phyloP scores from a whole-genome alignment of 2,797 vertebrate genomes.

The Halcyon leucocephala region DNA sequence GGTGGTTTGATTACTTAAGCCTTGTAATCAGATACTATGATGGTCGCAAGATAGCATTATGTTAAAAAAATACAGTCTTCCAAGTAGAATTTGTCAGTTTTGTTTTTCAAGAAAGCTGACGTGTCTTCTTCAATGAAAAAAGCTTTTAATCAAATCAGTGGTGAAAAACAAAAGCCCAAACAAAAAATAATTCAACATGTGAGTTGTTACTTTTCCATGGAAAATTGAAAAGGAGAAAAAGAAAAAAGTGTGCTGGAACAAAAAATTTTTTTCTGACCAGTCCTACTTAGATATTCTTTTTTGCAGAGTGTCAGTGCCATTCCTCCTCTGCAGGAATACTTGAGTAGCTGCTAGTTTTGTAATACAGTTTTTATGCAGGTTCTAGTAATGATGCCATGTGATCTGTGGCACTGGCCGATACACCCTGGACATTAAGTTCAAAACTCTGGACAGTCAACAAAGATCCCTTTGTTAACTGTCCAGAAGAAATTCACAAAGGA shows the following conservation, averaged over 20 bases:
- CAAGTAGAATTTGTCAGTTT: neutral
- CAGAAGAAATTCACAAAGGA: neutral
- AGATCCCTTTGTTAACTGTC: neutral
- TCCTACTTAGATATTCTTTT: neutral
- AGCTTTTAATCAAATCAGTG: conserved; percentile 44
- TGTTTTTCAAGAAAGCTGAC: neutral
- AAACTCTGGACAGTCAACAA: neutral
- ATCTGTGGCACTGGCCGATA: neutral
- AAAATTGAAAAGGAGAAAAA: conserved; percentile 8
- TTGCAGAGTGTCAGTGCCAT: fast-evolving
- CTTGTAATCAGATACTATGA: neutral
- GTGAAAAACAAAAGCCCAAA: conserved; percentile 23
- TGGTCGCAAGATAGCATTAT: neutral
- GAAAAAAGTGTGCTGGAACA: neutral
- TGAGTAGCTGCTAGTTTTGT: neutral
- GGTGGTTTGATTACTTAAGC: neutral
- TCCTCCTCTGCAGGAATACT: neutral
- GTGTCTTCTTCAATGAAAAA: conserved; percentile 55
- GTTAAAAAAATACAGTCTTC: conserved; percentile 6
- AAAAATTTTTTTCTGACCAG: conserved; percentile 3
- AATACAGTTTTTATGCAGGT: neutral
- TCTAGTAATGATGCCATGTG: neutral
- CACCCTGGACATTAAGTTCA: neutral
- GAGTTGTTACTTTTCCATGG: neutral
- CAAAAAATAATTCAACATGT: conserved; percentile 24